These are phyloP conservation scores for Sceloporus undulatus DNA, from an alignment of 2,113 vertebrate genomes.

Conservation along the genomic window DNA sequence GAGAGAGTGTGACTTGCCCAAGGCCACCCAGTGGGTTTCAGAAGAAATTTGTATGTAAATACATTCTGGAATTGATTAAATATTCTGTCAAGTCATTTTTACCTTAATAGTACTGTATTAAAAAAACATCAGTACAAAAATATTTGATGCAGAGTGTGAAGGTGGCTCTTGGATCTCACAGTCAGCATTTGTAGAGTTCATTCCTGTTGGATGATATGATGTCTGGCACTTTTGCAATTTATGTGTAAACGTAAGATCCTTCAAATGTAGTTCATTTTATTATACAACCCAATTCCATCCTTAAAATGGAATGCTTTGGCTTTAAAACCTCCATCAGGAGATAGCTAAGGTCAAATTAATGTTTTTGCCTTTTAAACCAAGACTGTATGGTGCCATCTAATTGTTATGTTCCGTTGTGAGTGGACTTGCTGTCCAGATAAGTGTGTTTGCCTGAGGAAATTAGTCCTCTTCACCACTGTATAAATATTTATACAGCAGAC, in stretches of 20 bases:
- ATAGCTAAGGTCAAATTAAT: background rate
- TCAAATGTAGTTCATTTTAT: background rate
- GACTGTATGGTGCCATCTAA: conserved; percentile 12
- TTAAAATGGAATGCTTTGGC: background rate
- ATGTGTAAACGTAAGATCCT: background rate
- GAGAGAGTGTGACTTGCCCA: too few relatives aligned
- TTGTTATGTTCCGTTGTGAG: background rate
- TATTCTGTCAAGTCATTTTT: background rate
- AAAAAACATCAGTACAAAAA: too few relatives aligned
- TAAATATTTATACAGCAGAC: conserved; percentile 23
- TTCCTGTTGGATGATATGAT: background rate
- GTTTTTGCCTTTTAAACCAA: background rate
- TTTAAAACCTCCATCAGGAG: background rate
- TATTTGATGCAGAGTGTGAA: background rate
- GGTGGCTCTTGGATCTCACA: background rate
- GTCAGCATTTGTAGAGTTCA: background rate
- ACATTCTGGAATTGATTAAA: background rate
- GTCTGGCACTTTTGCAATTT: background rate
- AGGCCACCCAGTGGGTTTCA: too few relatives aligned
- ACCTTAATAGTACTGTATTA: background rate
- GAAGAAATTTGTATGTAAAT: background rate
- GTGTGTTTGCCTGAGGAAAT: conserved; percentile 18
- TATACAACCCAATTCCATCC: background rate
- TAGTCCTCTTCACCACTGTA: background rate
- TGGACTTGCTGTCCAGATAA: background rate